phyloP scores from a whole-genome alignment of 1,140 invertebrate genomes.

The Triops longicaudatus region DNA sequence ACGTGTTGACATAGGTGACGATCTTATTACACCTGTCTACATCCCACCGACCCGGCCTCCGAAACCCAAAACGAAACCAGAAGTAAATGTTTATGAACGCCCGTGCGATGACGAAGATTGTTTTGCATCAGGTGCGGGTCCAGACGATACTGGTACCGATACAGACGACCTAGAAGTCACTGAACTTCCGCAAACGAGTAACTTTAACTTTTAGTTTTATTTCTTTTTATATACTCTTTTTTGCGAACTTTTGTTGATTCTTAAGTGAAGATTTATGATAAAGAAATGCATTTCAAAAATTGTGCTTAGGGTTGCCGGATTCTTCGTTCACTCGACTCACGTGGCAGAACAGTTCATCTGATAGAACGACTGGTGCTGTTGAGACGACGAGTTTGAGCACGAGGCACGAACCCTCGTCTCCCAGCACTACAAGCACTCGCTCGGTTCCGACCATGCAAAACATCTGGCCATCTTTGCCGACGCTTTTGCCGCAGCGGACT shows the following conservation, averaged over 20 bases:
- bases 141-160: constrained; percentile 37
- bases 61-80: constrained; percentile 26
- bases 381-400: background rate
- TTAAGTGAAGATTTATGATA: too few species aligned
- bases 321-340: background rate
- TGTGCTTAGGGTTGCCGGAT: background rate
- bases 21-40: constrained; percentile 84
- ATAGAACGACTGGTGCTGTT: background rate
- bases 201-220: background rate
- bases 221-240: too few species aligned
- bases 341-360: background rate
- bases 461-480: background rate
- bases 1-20: constrained; percentile 47
- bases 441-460: background rate
- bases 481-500: background rate
- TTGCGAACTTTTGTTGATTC: too few species aligned
- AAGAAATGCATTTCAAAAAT: too few species aligned
- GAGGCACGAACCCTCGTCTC: background rate
- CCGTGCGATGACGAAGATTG: constrained; percentile 37
- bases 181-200: background rate
- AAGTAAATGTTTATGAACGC: constrained; percentile 7
- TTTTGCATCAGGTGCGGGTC: constrained; percentile 27
- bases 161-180: background rate
- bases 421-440: background rate
- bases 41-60: constrained; percentile 61